Percentiles rank a stretch among this genome's conserved stretches.
Conservation (phyloP, 2,888 invertebrate species). For the Spatulosminthurus flaviceps region DNA sequence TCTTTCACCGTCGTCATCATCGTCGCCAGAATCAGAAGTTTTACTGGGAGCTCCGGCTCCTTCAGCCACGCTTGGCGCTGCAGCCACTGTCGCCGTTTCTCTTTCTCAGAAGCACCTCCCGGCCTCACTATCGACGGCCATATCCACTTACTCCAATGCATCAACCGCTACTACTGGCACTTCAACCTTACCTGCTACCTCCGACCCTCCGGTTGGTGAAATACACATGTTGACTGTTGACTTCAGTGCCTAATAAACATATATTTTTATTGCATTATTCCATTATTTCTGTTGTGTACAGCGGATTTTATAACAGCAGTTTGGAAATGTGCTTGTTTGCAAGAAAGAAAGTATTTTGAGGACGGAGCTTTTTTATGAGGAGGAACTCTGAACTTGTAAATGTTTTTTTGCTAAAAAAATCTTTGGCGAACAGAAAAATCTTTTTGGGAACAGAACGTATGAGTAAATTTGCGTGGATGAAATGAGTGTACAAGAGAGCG, state of each 20-base stretch:
- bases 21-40: constrained; percentile 47
- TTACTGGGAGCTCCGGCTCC: constrained; percentile 48
- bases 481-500: too few species aligned
- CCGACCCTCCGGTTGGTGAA: constrained; percentile 56
- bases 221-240: not conserved
- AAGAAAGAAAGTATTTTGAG: too few species aligned
- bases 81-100: constrained; percentile 42
- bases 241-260: not conserved
- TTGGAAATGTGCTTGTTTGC: not conserved
- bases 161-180: constrained; percentile 61
- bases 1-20: constrained; percentile 48
- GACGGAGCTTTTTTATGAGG: not conserved
- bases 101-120: constrained; percentile 46
- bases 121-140: constrained; percentile 56
- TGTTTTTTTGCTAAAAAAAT: not conserved
- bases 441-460: not conserved
- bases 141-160: constrained; percentile 62
- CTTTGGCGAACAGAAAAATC: not conserved
- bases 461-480: not conserved
- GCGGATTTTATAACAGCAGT: not conserved
- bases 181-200: constrained; percentile 56
- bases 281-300: not conserved
- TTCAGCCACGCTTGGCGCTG: constrained; percentile 41
- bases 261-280: constrained; percentile 32
- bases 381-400: not conserved